phyloP scores from a whole-genome alignment of 2,797 vertebrate species.

The Nasua narica region DNA sequence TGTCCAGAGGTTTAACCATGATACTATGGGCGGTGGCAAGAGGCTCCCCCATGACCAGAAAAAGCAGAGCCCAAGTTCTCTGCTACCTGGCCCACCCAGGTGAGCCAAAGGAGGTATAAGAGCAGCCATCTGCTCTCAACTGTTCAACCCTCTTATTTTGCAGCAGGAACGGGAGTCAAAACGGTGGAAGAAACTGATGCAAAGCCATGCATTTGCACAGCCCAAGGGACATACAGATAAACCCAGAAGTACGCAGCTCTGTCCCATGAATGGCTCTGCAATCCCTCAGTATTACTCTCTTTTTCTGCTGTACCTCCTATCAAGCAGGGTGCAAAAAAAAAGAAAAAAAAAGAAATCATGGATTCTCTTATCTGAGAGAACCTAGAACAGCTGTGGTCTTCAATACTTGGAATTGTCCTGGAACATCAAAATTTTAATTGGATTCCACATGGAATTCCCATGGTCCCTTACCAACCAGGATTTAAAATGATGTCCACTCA shows the following conservation, averaged over 20 bases:
- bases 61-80: constrained; percentile 16
- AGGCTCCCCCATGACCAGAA: not conserved
- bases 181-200: not conserved
- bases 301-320: not conserved
- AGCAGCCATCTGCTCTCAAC: not conserved
- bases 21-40: not conserved
- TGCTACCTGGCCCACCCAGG: not conserved
- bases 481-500: constrained; percentile 19
- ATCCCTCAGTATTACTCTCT: not conserved
- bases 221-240: not conserved
- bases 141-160: not conserved
- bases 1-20: not conserved
- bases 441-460: not conserved
- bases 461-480: not conserved
- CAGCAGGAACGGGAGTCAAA: not conserved
- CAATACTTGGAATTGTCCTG: not conserved
- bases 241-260: not conserved
- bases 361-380: not conserved
- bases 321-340: not conserved
- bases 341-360: too few species aligned
- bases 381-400: not conserved
- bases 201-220: not conserved
- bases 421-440: not conserved
- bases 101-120: not conserved
- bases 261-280: not conserved